Conservation (phyloP, 2,797 vertebrate genomes). For the Rhadinocentrus ornatus region DNA sequence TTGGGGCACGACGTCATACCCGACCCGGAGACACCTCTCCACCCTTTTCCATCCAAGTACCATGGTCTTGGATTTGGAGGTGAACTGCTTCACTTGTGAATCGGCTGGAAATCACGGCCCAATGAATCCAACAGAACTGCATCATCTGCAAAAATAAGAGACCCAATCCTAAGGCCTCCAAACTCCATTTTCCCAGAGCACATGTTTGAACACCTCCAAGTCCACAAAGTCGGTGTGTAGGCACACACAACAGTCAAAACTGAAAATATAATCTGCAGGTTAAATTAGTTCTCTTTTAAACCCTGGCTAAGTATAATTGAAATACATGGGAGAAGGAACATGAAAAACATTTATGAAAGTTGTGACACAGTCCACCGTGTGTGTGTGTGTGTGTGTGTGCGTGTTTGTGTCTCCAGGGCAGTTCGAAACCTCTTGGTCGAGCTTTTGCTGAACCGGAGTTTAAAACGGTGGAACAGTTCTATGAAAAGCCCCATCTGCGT, state of each 20-base stretch:
- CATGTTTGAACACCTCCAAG: too few relatives aligned
- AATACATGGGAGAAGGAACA: neutral
- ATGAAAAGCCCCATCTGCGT: conserved; percentile 84
- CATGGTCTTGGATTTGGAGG: too few relatives aligned
- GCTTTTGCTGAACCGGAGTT: conserved; percentile 88
- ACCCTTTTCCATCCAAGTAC: too few relatives aligned
- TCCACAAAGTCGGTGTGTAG: too few relatives aligned
- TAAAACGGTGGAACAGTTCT: conserved; percentile 86
- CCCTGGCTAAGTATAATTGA: neutral
- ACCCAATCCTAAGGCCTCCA: too few relatives aligned
- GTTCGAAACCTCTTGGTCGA: conserved; percentile 85
- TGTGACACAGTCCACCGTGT: neutral
- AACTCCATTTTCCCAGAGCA: too few relatives aligned
- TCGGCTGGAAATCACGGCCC: too few relatives aligned
- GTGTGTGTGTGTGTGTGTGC: conserved; percentile 5
- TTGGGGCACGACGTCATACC: too few relatives aligned
- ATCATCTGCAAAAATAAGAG: too few relatives aligned
- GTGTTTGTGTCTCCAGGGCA: conserved; percentile 73
- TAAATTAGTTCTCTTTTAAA: neutral
- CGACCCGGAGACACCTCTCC: too few relatives aligned
- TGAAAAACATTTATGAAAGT: neutral
- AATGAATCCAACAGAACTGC: too few relatives aligned
- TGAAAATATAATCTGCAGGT: neutral
- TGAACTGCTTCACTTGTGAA: too few relatives aligned
- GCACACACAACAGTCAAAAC: neutral